Evolutionary conservation across 2,113 vertebrate genomes (phyloP), one percentile per base, ranked within the genome.

Genomic region (Cinclus mexicanus): DNA sequence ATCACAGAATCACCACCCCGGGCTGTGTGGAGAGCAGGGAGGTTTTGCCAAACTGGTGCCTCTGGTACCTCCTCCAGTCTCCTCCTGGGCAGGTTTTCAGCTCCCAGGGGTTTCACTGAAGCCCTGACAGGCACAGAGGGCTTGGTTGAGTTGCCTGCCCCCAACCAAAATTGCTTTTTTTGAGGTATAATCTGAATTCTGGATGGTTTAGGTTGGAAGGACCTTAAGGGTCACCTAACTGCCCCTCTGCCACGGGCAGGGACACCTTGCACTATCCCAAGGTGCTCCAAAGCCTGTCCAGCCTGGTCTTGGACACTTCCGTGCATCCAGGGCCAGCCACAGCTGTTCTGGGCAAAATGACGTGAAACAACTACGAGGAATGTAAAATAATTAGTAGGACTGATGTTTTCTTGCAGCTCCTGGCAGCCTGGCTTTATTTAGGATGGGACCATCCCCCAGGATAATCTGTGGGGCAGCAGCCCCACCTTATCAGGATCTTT

Each of bases 401-500:
- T 49, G 63, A 60, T 11, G 35, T 23, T 55, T 63, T 37, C 37
- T 10, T n/a, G 41, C 39, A 68, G 74, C 49, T 69, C 50, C 57
- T 37, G 59, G 14, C 42, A 80, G 25, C 65, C 21, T 70, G 41
- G 47, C 39, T 75, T 59, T 59, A 14, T 63, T 83, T 33, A 14
- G 56, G 74, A 8, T 31, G 9, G 5, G 49, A 39, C 14, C 68
- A 7, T 65, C 16, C n/a, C 85, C 28, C 64, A 42, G 46, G 60
- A 47, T 6, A 49, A 39, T 6, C 46, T n/a, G 13, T 26, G 15
- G 56, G 22, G 74, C 39, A 19, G 3, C 1, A 3, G 46, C 65
- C n/a, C 44, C 35, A 10, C 25, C 4, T 31, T 12, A 31, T 1
- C 10, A 0, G 22, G 21, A 9, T 14, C 19, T 7, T 52, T 10